Evolutionary conservation across 2,888 invertebrate genomes (phyloP), one percentile per base, ranked within the genome.

Genomic region (Erebia palarica): DNA sequence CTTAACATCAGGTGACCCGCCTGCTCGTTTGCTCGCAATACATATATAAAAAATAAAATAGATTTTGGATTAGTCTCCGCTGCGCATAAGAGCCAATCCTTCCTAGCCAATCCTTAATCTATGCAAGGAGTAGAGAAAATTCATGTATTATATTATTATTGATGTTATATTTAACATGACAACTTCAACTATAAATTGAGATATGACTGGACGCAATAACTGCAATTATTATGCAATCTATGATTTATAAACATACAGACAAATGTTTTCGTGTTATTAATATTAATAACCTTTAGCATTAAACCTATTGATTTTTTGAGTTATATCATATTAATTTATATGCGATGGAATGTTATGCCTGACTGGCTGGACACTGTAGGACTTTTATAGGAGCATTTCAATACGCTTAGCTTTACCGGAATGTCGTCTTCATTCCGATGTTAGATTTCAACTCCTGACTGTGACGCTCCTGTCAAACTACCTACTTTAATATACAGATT

Each of bases 391-490:
- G 73, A 69, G 68, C 68, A 73, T 75, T 75, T 67, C 73, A 68
- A 69, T 68, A 61, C 68, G 68, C 71, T 71, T 68, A 69, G 73
- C 74, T 68, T 65, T 55, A 71, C 60, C 71, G 73, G 70, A 74
- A 72, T 63, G 68, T 70, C 73, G 74, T 73, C 74, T 73, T 69
- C 72, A 69, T 67, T 71, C 58, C 70, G 70, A 73, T 68, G 71
- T 77, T 70, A 69, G 73, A 75, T 73, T 72, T 71, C 66, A 61
- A 53, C 69, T 71, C 73, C 68, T 75, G 74, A 74, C 75, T 73
- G 71, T 73, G 75, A 78, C 77, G 75, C 76, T 75, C 76, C 75
- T 73, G 78, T 75, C 77, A 78, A 76, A 79, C 77, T 74, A 76
- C 77, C 77, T 74, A 76, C 77, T 80, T 79, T 77, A 73, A 72